Percentiles rank a stretch among this genome's conserved stretches.
Conservation (phyloP, 2,797 vertebrate species). For the Remorina albescens region DNA sequence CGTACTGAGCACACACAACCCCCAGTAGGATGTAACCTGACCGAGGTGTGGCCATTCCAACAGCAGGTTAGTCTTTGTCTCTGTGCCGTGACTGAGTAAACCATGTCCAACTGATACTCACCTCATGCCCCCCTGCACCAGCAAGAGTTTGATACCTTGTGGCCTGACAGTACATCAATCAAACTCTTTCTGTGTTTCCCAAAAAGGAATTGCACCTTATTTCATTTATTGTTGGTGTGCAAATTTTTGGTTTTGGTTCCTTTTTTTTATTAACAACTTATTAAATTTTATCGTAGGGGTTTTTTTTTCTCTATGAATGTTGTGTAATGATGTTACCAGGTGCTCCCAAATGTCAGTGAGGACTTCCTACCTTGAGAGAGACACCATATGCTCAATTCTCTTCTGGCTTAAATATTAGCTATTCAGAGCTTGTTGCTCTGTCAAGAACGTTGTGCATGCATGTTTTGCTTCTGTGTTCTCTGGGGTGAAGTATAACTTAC, state of each 20-base stretch:
- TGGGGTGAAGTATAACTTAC: conserved; percentile 46
- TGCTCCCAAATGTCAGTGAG: conserved; percentile 63
- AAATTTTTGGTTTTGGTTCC: background rate
- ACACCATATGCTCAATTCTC: conserved; percentile 41
- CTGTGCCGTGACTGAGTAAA: conserved; percentile 44
- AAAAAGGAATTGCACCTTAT: background rate
- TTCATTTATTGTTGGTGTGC: background rate
- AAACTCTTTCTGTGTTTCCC: conserved; percentile 35
- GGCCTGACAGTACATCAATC: conserved; percentile 14
- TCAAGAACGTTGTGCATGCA: conserved; percentile 27
- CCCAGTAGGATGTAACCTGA: conserved; percentile 65
- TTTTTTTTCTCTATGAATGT: conserved; percentile 36
- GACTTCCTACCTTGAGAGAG: conserved; percentile 61
- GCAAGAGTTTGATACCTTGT: conserved; percentile 46
- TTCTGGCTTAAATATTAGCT: conserved; percentile 61
- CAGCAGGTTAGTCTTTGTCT: conserved; percentile 57
- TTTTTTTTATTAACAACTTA: background rate
- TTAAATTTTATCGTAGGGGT: conserved; percentile 52
- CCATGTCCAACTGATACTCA: conserved; percentile 46
- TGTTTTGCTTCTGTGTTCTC: conserved; percentile 21
- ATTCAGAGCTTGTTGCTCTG: conserved; percentile 37
- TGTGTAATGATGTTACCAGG: conserved; percentile 74
- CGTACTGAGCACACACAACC: conserved; percentile 25
- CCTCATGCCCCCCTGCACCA: conserved; percentile 16
- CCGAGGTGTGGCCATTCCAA: conserved; percentile 44